These are phyloP conservation scores for Drosophila teissieri DNA, from an alignment of 1,140 invertebrate species.

Conservation along the genomic window DNA sequence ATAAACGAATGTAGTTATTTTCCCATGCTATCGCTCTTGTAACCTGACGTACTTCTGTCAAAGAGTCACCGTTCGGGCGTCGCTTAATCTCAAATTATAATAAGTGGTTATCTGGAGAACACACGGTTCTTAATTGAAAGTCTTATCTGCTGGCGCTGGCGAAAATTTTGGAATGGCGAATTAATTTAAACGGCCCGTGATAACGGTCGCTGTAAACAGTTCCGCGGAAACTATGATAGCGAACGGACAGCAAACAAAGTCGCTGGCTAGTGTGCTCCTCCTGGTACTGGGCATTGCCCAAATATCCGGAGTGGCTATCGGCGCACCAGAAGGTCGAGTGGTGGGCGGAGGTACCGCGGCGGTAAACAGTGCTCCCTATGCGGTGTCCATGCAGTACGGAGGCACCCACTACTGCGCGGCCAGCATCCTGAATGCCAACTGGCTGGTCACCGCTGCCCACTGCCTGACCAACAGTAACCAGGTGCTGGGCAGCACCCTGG, in stretches of 20 bases:
- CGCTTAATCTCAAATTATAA: slow-evolving; percentile 63
- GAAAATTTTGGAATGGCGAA: slow-evolving; percentile 48
- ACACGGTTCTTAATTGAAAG: slow-evolving; percentile 56
- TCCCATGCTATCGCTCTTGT: slow-evolving; percentile 7
- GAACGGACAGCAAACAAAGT: slow-evolving; percentile 47
- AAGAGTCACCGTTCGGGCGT: slow-evolving; percentile 5
- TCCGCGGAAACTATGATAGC: slow-evolving; percentile 53
- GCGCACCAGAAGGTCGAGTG: slow-evolving; percentile 64
- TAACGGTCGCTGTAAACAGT: slow-evolving; percentile 69
- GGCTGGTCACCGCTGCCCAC: slow-evolving; percentile 85
- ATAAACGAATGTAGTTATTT: slow-evolving; percentile 16
- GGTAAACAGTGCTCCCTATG: slow-evolving; percentile 74
- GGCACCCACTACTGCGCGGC: slow-evolving; percentile 86
- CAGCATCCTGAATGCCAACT: slow-evolving; percentile 85
- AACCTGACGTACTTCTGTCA: background rate
- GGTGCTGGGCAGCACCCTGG: slow-evolving; percentile 61
- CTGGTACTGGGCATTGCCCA: slow-evolving; percentile 24
- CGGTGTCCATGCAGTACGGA: slow-evolving; percentile 76
- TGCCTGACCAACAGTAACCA: slow-evolving; percentile 70
- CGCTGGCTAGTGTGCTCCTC: slow-evolving; percentile 19
- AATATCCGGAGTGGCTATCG: slow-evolving; percentile 39
- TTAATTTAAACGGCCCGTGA: slow-evolving; percentile 68
- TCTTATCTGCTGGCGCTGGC: slow-evolving; percentile 53
- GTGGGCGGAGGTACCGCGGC: slow-evolving; percentile 73
- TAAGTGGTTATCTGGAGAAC: slow-evolving; percentile 61